Evolutionary conservation across 2,113 vertebrate genomes (phyloP).

Genomic region (Elephantulus edwardii): DNA sequence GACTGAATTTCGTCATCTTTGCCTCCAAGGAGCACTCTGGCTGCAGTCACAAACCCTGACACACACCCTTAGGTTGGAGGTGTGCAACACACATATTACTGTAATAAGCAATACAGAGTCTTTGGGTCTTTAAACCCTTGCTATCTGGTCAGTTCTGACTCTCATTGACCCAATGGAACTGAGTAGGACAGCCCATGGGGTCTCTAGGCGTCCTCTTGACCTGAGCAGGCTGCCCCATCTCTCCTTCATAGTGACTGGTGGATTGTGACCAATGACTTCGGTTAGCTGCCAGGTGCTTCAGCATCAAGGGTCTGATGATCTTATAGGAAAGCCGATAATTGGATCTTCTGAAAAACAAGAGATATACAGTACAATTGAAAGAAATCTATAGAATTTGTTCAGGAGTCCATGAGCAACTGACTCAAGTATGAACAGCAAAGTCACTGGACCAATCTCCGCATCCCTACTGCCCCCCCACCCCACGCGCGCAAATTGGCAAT

Average conservation of each 20-base stretch:
- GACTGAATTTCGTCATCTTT: too few relatives aligned
- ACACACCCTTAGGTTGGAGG: too few relatives aligned
- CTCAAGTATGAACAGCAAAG: background rate
- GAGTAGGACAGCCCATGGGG: too few relatives aligned
- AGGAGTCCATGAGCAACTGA: background rate
- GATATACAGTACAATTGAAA: background rate
- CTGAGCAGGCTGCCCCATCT: too few relatives aligned
- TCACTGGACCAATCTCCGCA: background rate
- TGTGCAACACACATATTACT: slow-evolving; percentile 37
- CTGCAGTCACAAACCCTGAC: background rate
- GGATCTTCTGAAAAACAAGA: slow-evolving; percentile 20
- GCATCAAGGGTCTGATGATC: background rate
- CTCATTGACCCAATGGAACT: too few relatives aligned
- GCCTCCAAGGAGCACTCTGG: too few relatives aligned
- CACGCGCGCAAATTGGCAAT: background rate
- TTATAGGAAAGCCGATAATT: background rate
- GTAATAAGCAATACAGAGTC: background rate
- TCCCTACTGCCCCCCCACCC: too few relatives aligned
- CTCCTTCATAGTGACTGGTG: too few relatives aligned
- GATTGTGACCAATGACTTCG: background rate
- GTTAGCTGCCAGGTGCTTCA: background rate
- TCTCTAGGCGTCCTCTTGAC: too few relatives aligned
- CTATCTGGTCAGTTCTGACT: too few relatives aligned
- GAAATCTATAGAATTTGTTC: background rate
- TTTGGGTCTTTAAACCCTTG: background rate